Base-by-base conservation (phyloP, 2,797 vertebrate genomes). In the Vultur gryphus region DNA sequence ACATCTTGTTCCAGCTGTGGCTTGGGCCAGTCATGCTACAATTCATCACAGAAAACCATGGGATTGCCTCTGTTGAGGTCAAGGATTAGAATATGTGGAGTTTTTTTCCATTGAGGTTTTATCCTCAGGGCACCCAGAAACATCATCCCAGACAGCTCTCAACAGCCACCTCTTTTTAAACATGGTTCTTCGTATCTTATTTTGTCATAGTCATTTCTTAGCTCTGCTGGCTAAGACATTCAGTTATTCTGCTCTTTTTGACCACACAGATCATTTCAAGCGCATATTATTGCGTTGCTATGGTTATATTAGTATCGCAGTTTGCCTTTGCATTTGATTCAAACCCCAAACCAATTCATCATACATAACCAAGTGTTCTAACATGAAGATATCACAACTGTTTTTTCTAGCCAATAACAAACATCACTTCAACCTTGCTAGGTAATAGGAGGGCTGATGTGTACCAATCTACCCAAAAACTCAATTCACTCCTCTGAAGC, bases 281-380 rank as follows among this genome's bases (percentile, higher is more conserved):
- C 84, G 77, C 73, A 31, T 54, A 37, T 51, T 76, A 79, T 24
- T 77, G 70, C 8, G 71, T 96, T 94, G 89, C 93, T 70, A 94
- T 96, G 95, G 93, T 96, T 96, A 95, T 94, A 69, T 64, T 79
- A 92, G 86, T 37, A 54, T 59, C 62, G 84, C 77, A 59, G 59
- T 76, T 93, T 81, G 69, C 86, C 77, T 97, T 90, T 90, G 66
- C 82, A 21, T 92, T 89, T 84, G 55, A 31, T 59, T 90, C 90
- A 93, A 82, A 76, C 51, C 39, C 8, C 3, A 61, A 90, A 17
- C 66, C 83, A 66, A 49, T 94, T 95, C 77, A 94, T 91, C 64
- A 31, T 61, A 51, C 24, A 46, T 39, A 82, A 48, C 84, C 58
- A 80, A 77, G 59, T 48, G 65, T 76, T 94, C 65, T 69, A 90